Base-by-base conservation (phyloP, 2,113 vertebrate species). In the Phaetusa simplex region DNA sequence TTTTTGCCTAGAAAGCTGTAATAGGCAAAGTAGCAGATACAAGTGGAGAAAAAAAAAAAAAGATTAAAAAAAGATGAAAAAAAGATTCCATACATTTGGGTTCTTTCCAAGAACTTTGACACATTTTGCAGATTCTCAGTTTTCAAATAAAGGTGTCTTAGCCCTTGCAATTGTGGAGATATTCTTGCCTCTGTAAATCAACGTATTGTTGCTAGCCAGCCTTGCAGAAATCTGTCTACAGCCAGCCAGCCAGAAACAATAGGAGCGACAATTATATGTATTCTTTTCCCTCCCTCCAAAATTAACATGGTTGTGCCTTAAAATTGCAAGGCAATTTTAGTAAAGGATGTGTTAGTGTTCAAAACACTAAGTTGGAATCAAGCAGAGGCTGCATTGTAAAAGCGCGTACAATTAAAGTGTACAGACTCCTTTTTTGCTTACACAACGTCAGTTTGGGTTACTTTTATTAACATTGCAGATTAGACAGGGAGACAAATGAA, bases 111-210 rank as follows among this genome's bases (percentile, higher is more conserved):
- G 96, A 96, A 96, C 82, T 96, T 95, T 92, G 88, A 86, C 87
- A 95, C 69, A 66, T 83, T 88, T 84, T 93, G 67, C 92, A 71
- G 72, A 94, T 94, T 96, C 88, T 96, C 92, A 74, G 86, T 95
- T 93, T 97, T 96, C 85, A 82, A 91, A 89, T 90, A 93, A 83
- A 84, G 62, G 73, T 95, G 69, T 50, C 40, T 45, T 71, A 84
- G 77, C 76, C 92, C 43, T 96, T 84, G 70, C 77, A 95, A 88
- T 91, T 94, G 83, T 94, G 50, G 45, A 87, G 59, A 69, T 53
- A 83, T 85, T 90, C 88, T 93, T 96, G 59, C 95, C 94, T 97
- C 97, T 97, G 84, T 82, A 98, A 98, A 98, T 97, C 95, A 94
- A 81, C 32, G 88, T 92, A 95, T 97, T 97, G 90, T 92, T 97